These are phyloP conservation scores for Petrocephalus microphthalmus DNA, from an alignment of 2,113 vertebrate genomes.

Conservation along the genomic window DNA sequence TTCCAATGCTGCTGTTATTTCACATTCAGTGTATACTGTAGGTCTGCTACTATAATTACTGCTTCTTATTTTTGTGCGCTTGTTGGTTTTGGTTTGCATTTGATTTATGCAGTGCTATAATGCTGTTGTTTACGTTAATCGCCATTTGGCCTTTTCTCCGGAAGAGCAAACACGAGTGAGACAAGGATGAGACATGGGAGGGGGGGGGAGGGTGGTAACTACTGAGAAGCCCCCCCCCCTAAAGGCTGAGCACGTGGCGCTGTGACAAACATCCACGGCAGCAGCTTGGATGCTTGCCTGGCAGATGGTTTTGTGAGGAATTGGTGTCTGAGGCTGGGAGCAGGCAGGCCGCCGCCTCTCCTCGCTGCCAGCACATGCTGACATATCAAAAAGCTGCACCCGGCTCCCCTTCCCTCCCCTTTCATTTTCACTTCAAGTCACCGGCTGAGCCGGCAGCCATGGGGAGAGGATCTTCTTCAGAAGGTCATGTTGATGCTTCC, in stretches of 20 bases:
- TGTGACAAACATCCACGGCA: conserved; percentile 3
- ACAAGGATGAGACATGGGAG: neutral
- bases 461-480: neutral
- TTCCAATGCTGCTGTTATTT: neutral
- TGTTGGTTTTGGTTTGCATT: neutral
- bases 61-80: neutral
- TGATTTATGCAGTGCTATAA: neutral
- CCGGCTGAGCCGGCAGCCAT: neutral
- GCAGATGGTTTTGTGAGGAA: conserved; percentile 18
- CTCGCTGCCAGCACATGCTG: neutral
- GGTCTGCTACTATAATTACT: neutral
- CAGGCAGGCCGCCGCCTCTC: neutral
- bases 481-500: neutral
- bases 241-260: neutral
- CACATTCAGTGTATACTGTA: neutral
- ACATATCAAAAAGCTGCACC: neutral
- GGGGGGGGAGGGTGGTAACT: neutral
- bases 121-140: neutral
- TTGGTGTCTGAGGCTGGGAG: neutral
- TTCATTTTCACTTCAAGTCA: conserved; percentile 1
- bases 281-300: neutral
- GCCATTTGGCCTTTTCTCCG: neutral
- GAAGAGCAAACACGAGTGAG: neutral
- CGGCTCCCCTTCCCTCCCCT: neutral
- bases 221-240: neutral